Base-by-base conservation (phyloP, 2,113 vertebrate species). In the Microtus pennsylvanicus region DNA sequence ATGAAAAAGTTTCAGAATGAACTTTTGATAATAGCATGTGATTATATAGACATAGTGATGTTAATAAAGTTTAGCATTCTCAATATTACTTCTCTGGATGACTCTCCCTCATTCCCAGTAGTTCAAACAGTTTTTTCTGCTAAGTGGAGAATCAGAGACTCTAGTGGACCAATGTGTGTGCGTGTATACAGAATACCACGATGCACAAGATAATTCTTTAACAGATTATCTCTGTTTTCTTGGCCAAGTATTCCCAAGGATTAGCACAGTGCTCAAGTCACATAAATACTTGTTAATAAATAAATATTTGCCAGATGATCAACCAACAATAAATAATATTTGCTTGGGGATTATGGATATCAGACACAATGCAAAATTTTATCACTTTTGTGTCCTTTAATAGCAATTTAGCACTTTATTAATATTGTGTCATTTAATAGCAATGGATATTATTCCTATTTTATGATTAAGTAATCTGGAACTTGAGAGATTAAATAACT, bases 261-360 rank as follows among this genome's bases (percentile, higher is more conserved):
- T 95, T 93, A 96, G 11, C 42, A 58, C 28, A 87, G 67, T 78
- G n/a, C 24, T 52, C 81, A 70, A 26, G 19, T 55, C 11, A 89
- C 42, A 92, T 69, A 86, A 45, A 83, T 55, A 69, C 2, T 11
- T 92, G 45, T 89, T 67, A 67, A 86, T 30, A 45, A 85, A 86
- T 74, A 92, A 91, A 83, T 91, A 89, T 87, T 92, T 94, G 70
- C 67, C 76, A 91, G 94, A 1, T 94, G 82, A 92, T 38, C 81
- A 47, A 87, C 38, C 92, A 92, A 78, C 85, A 77, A 86, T 76
- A 91, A 90, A 65, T 89, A 88, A 87, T 78, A 89, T 90, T 96
- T 96, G 95, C 94, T 96, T 95, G 70, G 33, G 13, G 55, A 21
- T 92, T 95, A 89, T 11, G 0, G 63, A 88, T 69, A 19, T 93